Conservation (phyloP, 23 tunicate species). For the Corella eumyota region DNA sequence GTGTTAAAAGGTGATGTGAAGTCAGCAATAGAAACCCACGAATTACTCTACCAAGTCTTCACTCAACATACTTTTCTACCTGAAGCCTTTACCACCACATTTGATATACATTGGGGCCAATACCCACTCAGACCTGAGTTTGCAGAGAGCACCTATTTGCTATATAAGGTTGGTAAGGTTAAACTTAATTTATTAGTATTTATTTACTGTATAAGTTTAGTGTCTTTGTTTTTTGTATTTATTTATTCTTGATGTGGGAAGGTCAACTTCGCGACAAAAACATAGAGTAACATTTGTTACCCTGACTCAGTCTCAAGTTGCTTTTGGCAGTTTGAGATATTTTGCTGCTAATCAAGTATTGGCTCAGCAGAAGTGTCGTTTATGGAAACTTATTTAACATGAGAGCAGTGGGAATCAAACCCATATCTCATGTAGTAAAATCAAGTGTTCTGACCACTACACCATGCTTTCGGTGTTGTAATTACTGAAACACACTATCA, state of each 20-base stretch:
- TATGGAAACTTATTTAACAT: no score
- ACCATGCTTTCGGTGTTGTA: no score
- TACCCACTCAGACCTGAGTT: conserved; percentile 93
- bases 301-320: no score
- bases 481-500: neutral
- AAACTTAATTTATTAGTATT: neutral
- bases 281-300: no score
- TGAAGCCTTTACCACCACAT: conserved; percentile 92
- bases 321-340: no score
- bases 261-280: no score
- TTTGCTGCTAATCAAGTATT: no score
- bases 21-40: conserved; percentile 85
- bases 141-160: conserved; percentile 87
- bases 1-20: conserved; percentile 92
- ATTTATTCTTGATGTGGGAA: no score
- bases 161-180: conserved; percentile 52
- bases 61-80: conserved; percentile 84
- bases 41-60: conserved; percentile 88
- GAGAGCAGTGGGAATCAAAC: no score
- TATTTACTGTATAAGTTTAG: neutral
- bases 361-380: no score
- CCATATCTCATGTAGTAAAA: neutral
- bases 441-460: no score
- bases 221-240: no score
- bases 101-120: conserved; percentile 96